Evolutionary conservation across 2,797 vertebrate species (phyloP), one percentile per base, ranked within the genome.

Genomic region (Acrossocheilus wenchowensis): DNA sequence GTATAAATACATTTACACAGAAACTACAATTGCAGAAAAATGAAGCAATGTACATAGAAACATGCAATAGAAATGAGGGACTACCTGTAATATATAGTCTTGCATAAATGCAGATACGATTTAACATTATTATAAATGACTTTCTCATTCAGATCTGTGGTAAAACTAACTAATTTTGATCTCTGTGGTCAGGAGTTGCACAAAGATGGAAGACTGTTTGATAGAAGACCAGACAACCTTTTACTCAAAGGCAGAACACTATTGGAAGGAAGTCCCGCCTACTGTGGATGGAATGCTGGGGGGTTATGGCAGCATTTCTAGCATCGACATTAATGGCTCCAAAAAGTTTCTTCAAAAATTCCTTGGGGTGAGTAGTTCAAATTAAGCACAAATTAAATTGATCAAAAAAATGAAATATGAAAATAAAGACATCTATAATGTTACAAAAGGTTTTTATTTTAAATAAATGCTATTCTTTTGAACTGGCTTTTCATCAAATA

Each of bases 201-300:
- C 90, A 74, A 97, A 97, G 95, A 97, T 98, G 39, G 96, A 94
- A 0, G 96, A 97, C 81, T 30, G 62, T 36, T 92, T 95, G 57
- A 94, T 94, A 41, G 96, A 95, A 62, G 91, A 97, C 0, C 94
- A 98, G 91, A 60, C 92, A 0, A 94, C 94, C 54, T 99, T 99
- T 93, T 99, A 99, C 92, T 94, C 96, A 34, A 98, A 98, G 84
- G 98, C 98, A 0, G 93, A 98, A 94, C 96, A 89, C 36, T 99
- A 99, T 94, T 99, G 98, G 98, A 97, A 94, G 86, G 97, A 97
- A 0, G 92, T 98, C 21, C 93, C 97, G 0, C 92, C 98, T 89
- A 99, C 98, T 0, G 98, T 99, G 92, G 98, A 99, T 0, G 98
- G 98, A 85, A 99, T 99, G 98, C 91, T 99, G 77, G 98, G 98